phyloP scores from a whole-genome alignment of 2,888 invertebrate species.

The Drosophila atripex region DNA sequence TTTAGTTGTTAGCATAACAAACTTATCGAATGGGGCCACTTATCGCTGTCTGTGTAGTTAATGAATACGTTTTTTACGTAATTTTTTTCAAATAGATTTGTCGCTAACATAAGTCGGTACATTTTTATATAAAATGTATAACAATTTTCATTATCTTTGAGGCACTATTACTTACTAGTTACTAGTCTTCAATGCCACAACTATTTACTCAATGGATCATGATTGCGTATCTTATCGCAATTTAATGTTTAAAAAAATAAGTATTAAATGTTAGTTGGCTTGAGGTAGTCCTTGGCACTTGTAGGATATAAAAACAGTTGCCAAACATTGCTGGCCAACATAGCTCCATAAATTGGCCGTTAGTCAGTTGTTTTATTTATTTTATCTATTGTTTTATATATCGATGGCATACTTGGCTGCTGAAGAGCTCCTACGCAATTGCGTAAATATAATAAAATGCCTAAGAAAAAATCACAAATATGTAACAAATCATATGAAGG shows the following conservation, averaged over 20 bases:
- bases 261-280: conserved; percentile 19
- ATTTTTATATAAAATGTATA: too few species aligned
- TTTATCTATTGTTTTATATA: conserved; percentile 61
- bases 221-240: conserved; percentile 2
- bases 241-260: background rate
- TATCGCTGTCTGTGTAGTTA: background rate
- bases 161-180: too few species aligned
- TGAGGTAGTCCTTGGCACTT: conserved; percentile 32
- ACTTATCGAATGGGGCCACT: background rate
- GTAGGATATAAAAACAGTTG: conserved; percentile 26
- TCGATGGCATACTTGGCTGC: conserved; percentile 60
- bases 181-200: too few species aligned
- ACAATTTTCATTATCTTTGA: too few species aligned
- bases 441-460: conserved; percentile 49
- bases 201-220: too few species aligned
- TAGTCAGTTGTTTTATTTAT: conserved; percentile 45
- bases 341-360: conserved; percentile 57
- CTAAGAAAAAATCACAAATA: too few species aligned
- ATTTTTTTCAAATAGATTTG: background rate
- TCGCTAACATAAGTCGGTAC: too few species aligned
- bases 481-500: too few species aligned
- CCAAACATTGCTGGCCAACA: conserved; percentile 33
- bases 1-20: conserved; percentile 1
- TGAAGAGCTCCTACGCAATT: conserved; percentile 49
- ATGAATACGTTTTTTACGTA: background rate